A percentile compares a stretch with the other conserved stretches of the same genome.
Evolutionary conservation across 2,113 vertebrate genomes (phyloP).

Genomic region (Alligator mississippiensis): DNA sequence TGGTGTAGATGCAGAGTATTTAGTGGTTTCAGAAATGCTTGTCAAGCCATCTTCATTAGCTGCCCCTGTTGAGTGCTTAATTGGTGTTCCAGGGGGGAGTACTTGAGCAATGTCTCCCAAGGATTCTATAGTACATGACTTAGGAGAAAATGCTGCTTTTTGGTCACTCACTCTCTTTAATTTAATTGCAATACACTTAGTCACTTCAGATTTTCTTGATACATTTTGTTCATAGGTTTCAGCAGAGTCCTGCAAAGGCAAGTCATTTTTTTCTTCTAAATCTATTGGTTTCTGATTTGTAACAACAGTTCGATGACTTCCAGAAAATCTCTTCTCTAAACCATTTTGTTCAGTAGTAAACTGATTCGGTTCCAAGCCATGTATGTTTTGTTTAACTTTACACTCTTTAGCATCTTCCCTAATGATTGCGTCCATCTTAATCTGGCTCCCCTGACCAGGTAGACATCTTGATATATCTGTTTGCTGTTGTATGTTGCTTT

Average conservation of each 20-base stretch:
- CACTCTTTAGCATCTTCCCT: accelerated
- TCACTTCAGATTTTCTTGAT: not conserved
- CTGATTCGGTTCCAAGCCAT: not conserved
- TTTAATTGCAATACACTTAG: not conserved
- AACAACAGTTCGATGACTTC: not conserved
- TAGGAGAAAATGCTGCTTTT: accelerated
- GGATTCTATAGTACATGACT: not conserved
- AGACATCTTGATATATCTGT: constrained; percentile 7
- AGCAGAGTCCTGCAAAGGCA: not conserved
- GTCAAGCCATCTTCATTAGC: not conserved
- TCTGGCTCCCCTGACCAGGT: constrained; percentile 4
- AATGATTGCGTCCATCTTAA: not conserved
- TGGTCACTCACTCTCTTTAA: not conserved
- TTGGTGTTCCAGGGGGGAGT: accelerated
- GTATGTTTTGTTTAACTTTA: accelerated
- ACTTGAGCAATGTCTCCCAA: accelerated
- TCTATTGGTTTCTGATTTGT: not conserved
- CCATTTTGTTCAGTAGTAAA: not conserved
- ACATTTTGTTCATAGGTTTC: not conserved
- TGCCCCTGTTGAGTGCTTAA: not conserved
- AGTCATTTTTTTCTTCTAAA: accelerated
- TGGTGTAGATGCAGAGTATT: not conserved
- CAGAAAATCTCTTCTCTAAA: not conserved
- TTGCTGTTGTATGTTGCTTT: not conserved
- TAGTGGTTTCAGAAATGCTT: not conserved